Base-by-base conservation (phyloP, 2,888 invertebrate species). In the Adelognathus sp. region DNA sequence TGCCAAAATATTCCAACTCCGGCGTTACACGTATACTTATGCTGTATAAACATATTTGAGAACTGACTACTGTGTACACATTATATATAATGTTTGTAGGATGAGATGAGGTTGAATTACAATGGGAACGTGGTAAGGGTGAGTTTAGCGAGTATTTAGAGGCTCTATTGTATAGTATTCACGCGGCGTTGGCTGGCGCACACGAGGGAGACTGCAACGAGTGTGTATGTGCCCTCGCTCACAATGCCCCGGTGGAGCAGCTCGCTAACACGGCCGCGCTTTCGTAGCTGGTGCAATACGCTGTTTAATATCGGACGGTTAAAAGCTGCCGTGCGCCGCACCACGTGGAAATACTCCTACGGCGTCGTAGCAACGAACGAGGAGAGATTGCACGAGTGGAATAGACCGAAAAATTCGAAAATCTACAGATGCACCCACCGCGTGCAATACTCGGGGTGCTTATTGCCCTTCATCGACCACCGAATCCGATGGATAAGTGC, bases 141-240 rank as follows among this genome's bases (percentile, higher is more conserved):
- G 74, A 74, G 70, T 79, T 79, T 74, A 74, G 64, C 74, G 78
- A 70, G 78, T 74, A 74, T 79, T 74, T 74, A 74, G 74, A 79
- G 66, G 70, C 41, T 56, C 70, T 46, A 74, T 79, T 74, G 78
- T 74, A 46, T 18, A 44, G 31, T 70, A 54, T 70, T 50, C 50
- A 54, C 39, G 52, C 29, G 71, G 36, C 24, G 58, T 69, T 41
- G 58, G 39, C 29, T n/a, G 54, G 14, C 27, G 31, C 31, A 39
- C 36, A 56, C 24, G 56, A n/a, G 41, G 39, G 56, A 50, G 50
- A 46, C 33, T 50, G 18, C 52, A 39, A 9, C 3, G 31, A 7
- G 33, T 21, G 50, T 11, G 21, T 16, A 29, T 18, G 11, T 11
- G 31, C 61, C n/a, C n/a, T 44, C 31, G 44, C 41, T 54, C 41